These are phyloP conservation scores for Tyrannus savana DNA, from an alignment of 2,113 vertebrate species.

Conservation along the genomic window DNA sequence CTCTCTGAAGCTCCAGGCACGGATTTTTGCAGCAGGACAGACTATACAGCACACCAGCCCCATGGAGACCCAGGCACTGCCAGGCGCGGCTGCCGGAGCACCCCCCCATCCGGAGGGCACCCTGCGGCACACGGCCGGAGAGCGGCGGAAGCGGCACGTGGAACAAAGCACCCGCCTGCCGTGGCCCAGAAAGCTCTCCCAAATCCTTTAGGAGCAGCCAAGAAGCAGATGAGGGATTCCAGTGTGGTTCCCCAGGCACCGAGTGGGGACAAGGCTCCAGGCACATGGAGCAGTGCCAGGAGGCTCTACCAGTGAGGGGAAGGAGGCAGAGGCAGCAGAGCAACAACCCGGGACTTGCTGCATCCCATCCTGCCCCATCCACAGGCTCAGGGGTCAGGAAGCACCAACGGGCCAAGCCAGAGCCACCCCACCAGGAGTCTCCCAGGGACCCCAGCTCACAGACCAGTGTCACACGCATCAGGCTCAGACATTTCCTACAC, in stretches of 20 bases:
- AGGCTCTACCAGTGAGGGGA: background rate
- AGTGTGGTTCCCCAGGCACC: accelerated
- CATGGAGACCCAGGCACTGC: background rate
- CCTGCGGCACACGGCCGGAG: background rate
- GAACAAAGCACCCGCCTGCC: background rate
- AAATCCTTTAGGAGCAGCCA: background rate
- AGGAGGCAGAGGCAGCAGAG: background rate
- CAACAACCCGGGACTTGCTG: background rate
- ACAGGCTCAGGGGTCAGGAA: background rate
- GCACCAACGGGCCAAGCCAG: background rate
- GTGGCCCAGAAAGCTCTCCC: background rate
- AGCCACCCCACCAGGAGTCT: background rate
- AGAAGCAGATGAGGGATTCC: background rate
- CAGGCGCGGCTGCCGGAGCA: accelerated
- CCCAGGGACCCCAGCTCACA: background rate
- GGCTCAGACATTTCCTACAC: background rate
- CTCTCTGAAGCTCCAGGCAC: background rate
- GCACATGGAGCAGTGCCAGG: background rate
- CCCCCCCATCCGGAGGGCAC: background rate
- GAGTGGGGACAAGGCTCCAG: accelerated
- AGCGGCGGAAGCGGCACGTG: accelerated
- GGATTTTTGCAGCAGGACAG: background rate
- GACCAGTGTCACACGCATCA: background rate
- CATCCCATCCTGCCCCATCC: background rate
- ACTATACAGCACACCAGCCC: background rate